Conservation (phyloP, 2,113 vertebrate genomes). For the Microcebus ravelobensis region DNA sequence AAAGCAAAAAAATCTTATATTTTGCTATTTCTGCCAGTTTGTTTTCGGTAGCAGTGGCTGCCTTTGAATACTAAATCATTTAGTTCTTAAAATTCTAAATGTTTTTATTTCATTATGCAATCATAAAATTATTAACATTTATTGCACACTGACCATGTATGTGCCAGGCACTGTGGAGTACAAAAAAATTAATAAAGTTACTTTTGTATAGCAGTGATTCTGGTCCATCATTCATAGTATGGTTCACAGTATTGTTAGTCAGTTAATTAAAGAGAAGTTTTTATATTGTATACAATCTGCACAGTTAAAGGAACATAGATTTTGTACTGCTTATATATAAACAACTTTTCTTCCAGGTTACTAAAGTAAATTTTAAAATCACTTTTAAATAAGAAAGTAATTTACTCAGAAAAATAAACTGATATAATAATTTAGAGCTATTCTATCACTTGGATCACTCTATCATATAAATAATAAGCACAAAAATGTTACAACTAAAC, state of each 20-base stretch:
- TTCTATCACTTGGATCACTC: not conserved
- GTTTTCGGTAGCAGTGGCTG: not conserved
- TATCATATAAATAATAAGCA: not conserved
- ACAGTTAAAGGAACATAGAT: not conserved
- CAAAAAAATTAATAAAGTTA: not conserved
- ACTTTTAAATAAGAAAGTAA: slow-evolving; percentile 4
- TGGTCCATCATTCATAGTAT: not conserved
- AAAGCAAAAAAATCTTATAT: not conserved
- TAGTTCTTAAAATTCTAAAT: not conserved
- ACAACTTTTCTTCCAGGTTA: not conserved
- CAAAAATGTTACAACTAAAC: slow-evolving; percentile 16
- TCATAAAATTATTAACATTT: slow-evolving; percentile 29
- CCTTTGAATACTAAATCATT: not conserved
- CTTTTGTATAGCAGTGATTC: not conserved
- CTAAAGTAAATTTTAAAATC: slow-evolving; percentile 14
- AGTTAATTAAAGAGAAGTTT: not conserved
- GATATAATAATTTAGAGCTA: slow-evolving; percentile 8
- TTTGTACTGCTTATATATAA: not conserved
- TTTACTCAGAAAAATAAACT: slow-evolving; percentile 42
- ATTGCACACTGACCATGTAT: not conserved
- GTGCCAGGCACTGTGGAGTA: not conserved
- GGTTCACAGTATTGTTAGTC: not conserved
- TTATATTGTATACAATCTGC: not conserved
- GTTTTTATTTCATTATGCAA: not conserved
- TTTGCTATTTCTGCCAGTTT: not conserved